phyloP scores from a whole-genome alignment of 2,888 invertebrate species.

The Acleris laterana region DNA sequence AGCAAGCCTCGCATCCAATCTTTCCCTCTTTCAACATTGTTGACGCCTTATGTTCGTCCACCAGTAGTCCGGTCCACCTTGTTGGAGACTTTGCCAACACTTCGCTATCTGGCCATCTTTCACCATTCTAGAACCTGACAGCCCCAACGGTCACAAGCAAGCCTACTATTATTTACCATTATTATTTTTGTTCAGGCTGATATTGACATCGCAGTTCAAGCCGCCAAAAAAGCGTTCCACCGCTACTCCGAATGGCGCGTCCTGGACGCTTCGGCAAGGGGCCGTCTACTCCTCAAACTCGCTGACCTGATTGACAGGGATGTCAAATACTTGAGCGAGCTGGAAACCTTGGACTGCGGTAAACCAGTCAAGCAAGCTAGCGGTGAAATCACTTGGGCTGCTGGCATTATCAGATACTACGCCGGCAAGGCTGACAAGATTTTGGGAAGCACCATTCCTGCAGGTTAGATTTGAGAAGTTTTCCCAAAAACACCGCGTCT shows the following conservation, averaged over 20 bases:
- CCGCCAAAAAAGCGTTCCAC: constrained; percentile 90
- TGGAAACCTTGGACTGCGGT: constrained; percentile 97
- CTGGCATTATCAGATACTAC: constrained; percentile 90
- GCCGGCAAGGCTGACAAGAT: constrained; percentile 97
- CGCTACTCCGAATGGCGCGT: constrained; percentile 90
- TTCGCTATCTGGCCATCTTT: too few relatives aligned
- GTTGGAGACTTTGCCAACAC: too few relatives aligned
- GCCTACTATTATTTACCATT: not conserved
- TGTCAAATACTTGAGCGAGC: constrained; percentile 87
- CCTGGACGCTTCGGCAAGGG: constrained; percentile 91
- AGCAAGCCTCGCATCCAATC: too few relatives aligned
- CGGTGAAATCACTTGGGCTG: constrained; percentile 85
- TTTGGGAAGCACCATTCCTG: constrained; percentile 89
- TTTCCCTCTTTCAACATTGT: too few relatives aligned
- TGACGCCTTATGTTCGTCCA: too few relatives aligned
- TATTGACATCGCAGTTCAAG: constrained; percentile 90
- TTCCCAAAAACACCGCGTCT: not conserved
- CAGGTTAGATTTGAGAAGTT: constrained; percentile 56
- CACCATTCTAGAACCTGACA: too few relatives aligned
- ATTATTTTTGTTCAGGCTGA: constrained; percentile 84
- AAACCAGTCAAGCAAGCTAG: constrained; percentile 91
- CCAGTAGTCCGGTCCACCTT: too few relatives aligned
- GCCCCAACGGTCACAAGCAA: too few relatives aligned
- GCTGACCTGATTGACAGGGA: constrained; percentile 92
- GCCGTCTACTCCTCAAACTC: constrained; percentile 87